Base-by-base conservation (phyloP, 2,888 invertebrate genomes). In the Lutraria lutraria region DNA sequence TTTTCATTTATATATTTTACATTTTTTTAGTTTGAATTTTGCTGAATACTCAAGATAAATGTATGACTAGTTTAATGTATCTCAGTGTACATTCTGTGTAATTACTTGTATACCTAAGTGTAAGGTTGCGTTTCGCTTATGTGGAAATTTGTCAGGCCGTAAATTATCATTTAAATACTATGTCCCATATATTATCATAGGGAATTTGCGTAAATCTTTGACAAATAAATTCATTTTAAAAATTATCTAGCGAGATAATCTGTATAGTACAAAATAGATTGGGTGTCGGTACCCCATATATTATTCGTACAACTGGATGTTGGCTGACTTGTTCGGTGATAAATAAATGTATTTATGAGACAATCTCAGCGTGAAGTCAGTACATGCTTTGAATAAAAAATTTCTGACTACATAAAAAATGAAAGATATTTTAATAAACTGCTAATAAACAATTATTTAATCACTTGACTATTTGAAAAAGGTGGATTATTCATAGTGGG, bases 141-240 rank as follows among this genome's bases (percentile, higher is more conserved):
- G 31, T 16, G 16, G 34, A 81, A 52, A 81, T 31, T 34, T 13
- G 72, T 76, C 3, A 79, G 53, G 54, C 54, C 10, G 19, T 79
- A 84, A 53, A 76, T 85, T 76, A 29, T 76, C 4, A n/a, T 54
- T 54, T 63, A 85, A 85, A 54, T 29, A 53, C 56, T 21, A 1
- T 34, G 31, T 19, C 34, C 31, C 15, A 76, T 76, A 76, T 31
- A 34, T 76, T 31, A 34, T 79, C 52, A 31, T 54, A 56, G 13
- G 31, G 79, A 53, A 79, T 79, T 79, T 85, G 54, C 85, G 54
- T 54, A 79, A 85, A n/a, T 15, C 29, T 85, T 54, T 85, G 85
- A 79, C 85, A 85, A 53, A 79, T 85, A 85, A 79, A 79, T 79
- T 85, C 76, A 85, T 85, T 85, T 53, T 52, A 31, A 84, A 54